Conservation (phyloP, 2,888 invertebrate genomes). For the Orthonevra nobilis region DNA sequence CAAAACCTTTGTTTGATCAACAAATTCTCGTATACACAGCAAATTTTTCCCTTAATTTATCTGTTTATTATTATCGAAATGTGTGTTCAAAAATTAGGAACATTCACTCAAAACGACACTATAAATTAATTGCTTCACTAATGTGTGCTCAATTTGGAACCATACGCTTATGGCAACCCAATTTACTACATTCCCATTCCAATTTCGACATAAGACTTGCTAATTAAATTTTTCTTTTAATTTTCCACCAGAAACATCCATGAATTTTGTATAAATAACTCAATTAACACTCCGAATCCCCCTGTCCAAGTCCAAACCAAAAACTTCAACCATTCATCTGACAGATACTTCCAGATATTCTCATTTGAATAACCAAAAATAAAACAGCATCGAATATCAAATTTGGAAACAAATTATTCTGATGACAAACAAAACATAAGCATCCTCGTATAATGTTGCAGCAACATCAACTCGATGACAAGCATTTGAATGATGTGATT, state of each 20-base stretch:
- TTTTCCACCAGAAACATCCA: neutral
- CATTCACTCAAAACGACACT: too few relatives aligned
- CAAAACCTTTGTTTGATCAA: too few relatives aligned
- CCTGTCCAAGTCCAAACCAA: conserved; percentile 5
- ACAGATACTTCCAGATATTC: neutral
- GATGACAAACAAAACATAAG: conserved; percentile 55
- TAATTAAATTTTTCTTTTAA: conserved; percentile 18
- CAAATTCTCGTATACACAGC: too few relatives aligned
- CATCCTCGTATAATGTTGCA: conserved; percentile 56
- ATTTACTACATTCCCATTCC: neutral
- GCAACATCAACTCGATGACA: conserved; percentile 60
- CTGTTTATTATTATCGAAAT: too few relatives aligned
- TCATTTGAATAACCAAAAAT: neutral
- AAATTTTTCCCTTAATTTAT: too few relatives aligned
- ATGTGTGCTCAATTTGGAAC: neutral
- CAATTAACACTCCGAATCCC: conserved; percentile 29
- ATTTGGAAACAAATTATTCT: conserved; percentile 43
- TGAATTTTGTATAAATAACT: conserved; percentile 24
- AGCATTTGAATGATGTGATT: conserved; percentile 56
- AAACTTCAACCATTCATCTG: neutral
- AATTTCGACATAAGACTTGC: conserved; percentile 3
- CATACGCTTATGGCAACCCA: neutral
- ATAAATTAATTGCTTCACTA: too few relatives aligned
- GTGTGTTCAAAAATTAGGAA: too few relatives aligned
- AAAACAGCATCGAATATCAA: neutral